phyloP scores from a whole-genome alignment of 1,140 invertebrate genomes.

The Caenorhabditis inopinata region DNA sequence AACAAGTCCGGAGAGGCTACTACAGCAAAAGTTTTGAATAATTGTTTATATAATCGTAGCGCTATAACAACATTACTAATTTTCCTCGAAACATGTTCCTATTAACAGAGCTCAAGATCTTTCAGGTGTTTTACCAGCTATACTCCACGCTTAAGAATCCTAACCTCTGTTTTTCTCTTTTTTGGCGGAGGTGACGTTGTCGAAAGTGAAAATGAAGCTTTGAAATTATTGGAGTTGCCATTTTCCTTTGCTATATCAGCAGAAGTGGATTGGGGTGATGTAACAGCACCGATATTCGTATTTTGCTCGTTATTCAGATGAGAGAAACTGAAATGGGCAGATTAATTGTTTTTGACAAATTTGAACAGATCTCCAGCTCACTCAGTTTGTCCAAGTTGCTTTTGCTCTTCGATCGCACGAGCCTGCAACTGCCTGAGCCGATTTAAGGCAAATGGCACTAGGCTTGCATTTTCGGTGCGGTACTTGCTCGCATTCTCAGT shows the following conservation, averaged over 20 bases:
- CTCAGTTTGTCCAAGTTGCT: neutral
- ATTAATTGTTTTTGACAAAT: neutral
- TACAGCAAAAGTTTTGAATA: too few relatives aligned
- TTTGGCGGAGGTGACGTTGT: neutral
- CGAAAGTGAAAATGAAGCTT: neutral
- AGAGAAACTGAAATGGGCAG: neutral
- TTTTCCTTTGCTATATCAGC: too few relatives aligned
- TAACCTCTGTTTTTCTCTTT: neutral
- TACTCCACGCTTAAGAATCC: too few relatives aligned
- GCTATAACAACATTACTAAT: too few relatives aligned
- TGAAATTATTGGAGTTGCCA: neutral
- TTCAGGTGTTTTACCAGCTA: too few relatives aligned
- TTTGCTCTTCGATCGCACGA: neutral
- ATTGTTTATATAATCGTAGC: too few relatives aligned
- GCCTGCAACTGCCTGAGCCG: slow-evolving; percentile 68
- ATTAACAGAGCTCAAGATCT: too few relatives aligned
- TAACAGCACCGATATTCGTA: neutral
- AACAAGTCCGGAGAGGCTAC: too few relatives aligned
- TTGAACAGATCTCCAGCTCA: neutral
- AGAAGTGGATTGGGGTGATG: neutral
- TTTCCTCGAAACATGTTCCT: too few relatives aligned
- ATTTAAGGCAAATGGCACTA: slow-evolving; percentile 66
- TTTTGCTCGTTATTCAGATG: neutral
- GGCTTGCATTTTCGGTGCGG: slow-evolving; percentile 67
- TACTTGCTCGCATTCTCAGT: slow-evolving; percentile 81